Conservation (phyloP, 1,140 invertebrate species). For the Rhopalosiphum padi region DNA sequence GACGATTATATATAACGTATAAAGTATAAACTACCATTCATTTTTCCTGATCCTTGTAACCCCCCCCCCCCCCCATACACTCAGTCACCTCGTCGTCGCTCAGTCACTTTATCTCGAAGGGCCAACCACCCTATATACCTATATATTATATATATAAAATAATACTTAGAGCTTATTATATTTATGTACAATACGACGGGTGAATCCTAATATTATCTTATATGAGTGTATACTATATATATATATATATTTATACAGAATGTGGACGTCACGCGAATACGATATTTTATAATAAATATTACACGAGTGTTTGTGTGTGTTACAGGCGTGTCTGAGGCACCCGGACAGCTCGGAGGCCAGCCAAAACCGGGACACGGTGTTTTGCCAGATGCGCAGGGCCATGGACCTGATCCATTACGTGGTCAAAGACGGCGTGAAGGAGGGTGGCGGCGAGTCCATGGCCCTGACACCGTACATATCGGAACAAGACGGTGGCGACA, state of each 20-base stretch:
- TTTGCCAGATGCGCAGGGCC: slow-evolving; percentile 94
- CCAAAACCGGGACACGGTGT: slow-evolving; percentile 96
- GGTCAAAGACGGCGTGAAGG: slow-evolving; percentile 89
- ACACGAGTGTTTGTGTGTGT: slow-evolving; percentile 52
- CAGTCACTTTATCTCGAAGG: background rate
- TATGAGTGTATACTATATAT: background rate
- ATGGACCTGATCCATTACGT: slow-evolving; percentile 98
- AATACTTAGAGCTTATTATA: background rate
- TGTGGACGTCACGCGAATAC: background rate
- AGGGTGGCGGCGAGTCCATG: slow-evolving; percentile 59
- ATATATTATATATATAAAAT: background rate
- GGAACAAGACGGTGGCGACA: slow-evolving; percentile 68
- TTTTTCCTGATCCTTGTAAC: background rate
- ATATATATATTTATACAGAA: too few relatives aligned
- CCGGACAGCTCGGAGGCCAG: slow-evolving; percentile 91
- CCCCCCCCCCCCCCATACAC: background rate
- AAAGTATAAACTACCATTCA: background rate
- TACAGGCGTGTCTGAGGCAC: slow-evolving; percentile 86
- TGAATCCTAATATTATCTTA: background rate
- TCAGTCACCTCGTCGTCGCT: background rate
- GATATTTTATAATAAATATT: slow-evolving; percentile 5
- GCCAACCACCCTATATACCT: background rate
- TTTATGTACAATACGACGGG: background rate
- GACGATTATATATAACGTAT: background rate
- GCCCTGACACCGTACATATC: slow-evolving; percentile 63